Percentiles rank a stretch among this genome's conserved stretches.
Conservation (phyloP, 1,140 invertebrate species). For the Cydia strobilella region DNA sequence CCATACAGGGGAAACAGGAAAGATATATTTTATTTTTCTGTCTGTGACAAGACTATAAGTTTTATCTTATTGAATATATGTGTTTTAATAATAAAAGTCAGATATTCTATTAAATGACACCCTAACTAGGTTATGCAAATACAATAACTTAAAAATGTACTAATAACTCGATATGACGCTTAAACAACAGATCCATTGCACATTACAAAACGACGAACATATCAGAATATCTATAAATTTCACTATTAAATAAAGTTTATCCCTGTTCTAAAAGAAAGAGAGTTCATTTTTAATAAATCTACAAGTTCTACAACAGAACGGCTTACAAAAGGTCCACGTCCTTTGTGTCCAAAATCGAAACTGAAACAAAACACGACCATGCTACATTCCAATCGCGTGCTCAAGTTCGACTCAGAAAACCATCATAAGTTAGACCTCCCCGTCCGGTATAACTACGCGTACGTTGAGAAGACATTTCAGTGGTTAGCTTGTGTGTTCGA, state of each 20-base stretch:
- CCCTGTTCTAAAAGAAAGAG: not conserved
- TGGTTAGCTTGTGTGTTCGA: not conserved
- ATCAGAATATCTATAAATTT: not conserved
- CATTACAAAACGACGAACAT: not conserved
- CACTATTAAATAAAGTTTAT: not conserved
- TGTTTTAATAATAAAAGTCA: too few species aligned
- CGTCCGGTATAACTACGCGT: not conserved
- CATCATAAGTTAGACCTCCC: not conserved
- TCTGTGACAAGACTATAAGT: too few species aligned
- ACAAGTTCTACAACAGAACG: not conserved
- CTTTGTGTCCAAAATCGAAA: conserved; percentile 15
- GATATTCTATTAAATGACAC: too few species aligned
- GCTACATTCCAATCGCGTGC: not conserved
- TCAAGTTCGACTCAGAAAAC: not conserved
- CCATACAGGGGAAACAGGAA: too few species aligned
- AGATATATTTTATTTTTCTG: too few species aligned
- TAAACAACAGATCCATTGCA: not conserved
- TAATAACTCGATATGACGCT: not conserved
- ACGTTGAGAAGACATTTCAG: not conserved
- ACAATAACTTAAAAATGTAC: too few species aligned
- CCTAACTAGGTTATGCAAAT: too few species aligned
- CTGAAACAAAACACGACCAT: conserved; percentile 15
- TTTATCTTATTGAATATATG: too few species aligned
- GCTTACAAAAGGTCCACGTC: conserved; percentile 10
- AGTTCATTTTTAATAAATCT: not conserved